These are phyloP conservation scores for Phocoena sinus DNA, from an alignment of 2,113 vertebrate genomes.

Conservation along the genomic window DNA sequence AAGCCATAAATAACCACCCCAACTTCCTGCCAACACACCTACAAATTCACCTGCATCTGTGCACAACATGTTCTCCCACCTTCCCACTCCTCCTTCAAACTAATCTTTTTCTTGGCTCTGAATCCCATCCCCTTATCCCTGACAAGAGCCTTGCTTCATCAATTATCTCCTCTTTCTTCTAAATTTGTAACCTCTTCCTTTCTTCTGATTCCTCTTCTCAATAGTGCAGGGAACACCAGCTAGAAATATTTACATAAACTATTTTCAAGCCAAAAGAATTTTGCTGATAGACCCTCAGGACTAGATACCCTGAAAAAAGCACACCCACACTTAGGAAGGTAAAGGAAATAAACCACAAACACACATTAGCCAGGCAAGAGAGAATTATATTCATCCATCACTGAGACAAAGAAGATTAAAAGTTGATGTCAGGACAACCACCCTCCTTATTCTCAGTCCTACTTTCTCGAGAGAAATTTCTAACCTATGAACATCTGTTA, in stretches of 20 bases:
- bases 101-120: background rate
- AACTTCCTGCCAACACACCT: background rate
- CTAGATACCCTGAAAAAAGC: background rate
- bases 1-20: background rate
- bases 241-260: background rate
- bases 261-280: background rate
- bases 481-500: background rate
- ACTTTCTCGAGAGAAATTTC: background rate
- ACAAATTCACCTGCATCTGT: background rate
- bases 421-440: background rate
- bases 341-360: background rate
- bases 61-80: background rate
- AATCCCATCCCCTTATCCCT: background rate
- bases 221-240: background rate
- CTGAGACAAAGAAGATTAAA: background rate
- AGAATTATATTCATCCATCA: background rate
- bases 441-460: background rate
- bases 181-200: background rate
- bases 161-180: background rate
- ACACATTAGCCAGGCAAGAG: background rate
- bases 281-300: background rate
- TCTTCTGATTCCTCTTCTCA: background rate
- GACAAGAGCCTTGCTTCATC: background rate
- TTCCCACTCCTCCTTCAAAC: background rate
- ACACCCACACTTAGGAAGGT: background rate